Conservation (phyloP, 1,140 invertebrate species). For the Formica exsecta region DNA sequence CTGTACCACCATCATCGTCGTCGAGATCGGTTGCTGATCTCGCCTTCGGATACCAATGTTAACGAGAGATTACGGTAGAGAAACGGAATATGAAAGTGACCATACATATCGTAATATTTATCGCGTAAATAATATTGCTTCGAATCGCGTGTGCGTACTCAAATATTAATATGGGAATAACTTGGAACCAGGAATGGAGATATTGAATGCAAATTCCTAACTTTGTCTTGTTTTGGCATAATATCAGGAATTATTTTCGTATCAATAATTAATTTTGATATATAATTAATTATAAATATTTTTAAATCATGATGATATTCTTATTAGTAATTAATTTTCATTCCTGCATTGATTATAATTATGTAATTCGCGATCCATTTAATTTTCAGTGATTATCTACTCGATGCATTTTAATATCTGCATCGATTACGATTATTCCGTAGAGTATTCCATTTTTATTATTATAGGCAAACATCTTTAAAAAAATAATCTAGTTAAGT, state of each 20-base stretch:
- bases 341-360: background rate
- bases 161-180: constrained; percentile 21
- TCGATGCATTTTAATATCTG: no score
- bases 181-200: background rate
- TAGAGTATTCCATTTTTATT: no score
- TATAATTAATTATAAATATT: background rate
- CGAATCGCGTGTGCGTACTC: background rate
- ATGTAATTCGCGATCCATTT: no score
- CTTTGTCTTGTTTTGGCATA: background rate
- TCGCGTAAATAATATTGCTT: constrained; percentile 25
- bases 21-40: background rate
- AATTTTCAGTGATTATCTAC: no score
- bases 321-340: background rate
- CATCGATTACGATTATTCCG: background rate
- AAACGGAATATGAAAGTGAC: background rate
- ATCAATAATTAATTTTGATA: background rate
- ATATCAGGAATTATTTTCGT: no score
- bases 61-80: constrained; percentile 54
- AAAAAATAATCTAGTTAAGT: no score
- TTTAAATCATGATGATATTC: background rate
- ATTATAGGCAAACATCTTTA: no score
- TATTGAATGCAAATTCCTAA: background rate
- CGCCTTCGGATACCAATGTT: background rate
- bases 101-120: constrained; percentile 23
- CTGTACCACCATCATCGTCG: constrained; percentile 19